Evolutionary conservation across 1,140 invertebrate genomes (phyloP).

Genomic region (Drosophila teissieri): DNA sequence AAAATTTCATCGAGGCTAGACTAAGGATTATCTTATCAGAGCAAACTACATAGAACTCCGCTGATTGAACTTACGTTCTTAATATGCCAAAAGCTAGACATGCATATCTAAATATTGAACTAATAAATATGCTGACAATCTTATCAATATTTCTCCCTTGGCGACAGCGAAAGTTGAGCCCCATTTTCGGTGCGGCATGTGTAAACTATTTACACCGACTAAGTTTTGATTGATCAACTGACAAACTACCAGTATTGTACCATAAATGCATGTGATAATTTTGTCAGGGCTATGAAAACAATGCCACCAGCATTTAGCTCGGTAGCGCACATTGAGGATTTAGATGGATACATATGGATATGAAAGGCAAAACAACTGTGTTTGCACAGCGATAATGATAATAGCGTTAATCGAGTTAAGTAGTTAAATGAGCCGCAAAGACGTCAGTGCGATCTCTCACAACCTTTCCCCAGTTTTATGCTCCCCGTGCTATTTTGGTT

Average conservation of each 20-base stretch:
- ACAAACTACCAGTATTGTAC: neutral
- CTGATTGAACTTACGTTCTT: conserved; percentile 38
- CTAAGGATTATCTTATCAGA: conserved; percentile 31
- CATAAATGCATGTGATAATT: conserved; percentile 18
- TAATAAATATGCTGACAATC: conserved; percentile 39
- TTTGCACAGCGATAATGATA: conserved; percentile 41
- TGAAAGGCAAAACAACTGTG: conserved; percentile 49
- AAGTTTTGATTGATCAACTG: conserved; percentile 32
- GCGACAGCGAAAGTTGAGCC: conserved; percentile 4
- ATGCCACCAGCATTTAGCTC: conserved; percentile 19
- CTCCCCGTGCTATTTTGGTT: conserved; percentile 25
- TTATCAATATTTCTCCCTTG: conserved; percentile 38
- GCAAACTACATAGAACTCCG: conserved; percentile 2
- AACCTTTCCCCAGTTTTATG: conserved; percentile 25
- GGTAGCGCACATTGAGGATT: conserved; percentile 14
- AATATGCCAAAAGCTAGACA: conserved; percentile 46
- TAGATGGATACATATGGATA: conserved; percentile 22
- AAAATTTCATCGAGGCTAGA: neutral
- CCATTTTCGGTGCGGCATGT: conserved; percentile 21
- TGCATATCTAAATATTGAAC: conserved; percentile 40
- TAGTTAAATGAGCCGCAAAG: conserved; percentile 31
- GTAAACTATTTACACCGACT: conserved; percentile 35
- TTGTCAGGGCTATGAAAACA: conserved; percentile 34
- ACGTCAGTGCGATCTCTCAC: conserved; percentile 31
- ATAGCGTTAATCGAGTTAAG: conserved; percentile 36